These are phyloP conservation scores for Delichon dasypus DNA, from an alignment of 2,797 vertebrate species.

Conservation along the genomic window DNA sequence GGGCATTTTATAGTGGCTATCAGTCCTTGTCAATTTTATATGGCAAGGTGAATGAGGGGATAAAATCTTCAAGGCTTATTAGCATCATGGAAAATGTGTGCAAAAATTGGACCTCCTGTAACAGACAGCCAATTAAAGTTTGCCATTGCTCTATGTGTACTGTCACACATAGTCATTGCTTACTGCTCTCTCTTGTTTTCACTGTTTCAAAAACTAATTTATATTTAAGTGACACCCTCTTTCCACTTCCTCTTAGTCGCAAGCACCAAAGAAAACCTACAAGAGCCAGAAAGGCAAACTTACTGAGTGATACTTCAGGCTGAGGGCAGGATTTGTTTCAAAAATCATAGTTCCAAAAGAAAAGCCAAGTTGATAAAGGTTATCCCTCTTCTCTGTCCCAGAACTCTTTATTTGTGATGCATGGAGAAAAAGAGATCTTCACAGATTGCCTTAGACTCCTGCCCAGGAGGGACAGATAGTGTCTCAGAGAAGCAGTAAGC, in stretches of 20 bases:
- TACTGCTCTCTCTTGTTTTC: slow-evolving; percentile 53
- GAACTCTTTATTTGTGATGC: neutral
- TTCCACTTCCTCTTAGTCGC: slow-evolving; percentile 25
- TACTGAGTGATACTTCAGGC: neutral
- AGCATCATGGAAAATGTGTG: slow-evolving; percentile 56
- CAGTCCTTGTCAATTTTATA: slow-evolving; percentile 67
- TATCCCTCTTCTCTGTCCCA: neutral
- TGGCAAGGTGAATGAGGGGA: slow-evolving; percentile 14
- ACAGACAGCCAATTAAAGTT: slow-evolving; percentile 54
- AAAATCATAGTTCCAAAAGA: neutral
- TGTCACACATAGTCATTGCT: slow-evolving; percentile 61
- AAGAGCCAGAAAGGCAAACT: neutral
- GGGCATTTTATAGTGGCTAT: slow-evolving; percentile 63
- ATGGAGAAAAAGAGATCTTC: neutral
- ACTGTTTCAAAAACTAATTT: slow-evolving; percentile 56
- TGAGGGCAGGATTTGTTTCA: neutral
- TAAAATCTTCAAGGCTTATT: slow-evolving; percentile 35
- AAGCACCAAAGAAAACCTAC: slow-evolving; percentile 18
- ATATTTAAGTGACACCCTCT: slow-evolving; percentile 68
- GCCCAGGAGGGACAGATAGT: neutral
- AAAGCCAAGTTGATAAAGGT: neutral
- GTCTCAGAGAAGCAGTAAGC: neutral
- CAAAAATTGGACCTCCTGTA: slow-evolving; percentile 49
- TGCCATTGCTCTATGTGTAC: slow-evolving; percentile 64
- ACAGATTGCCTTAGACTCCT: neutral